phyloP scores from a whole-genome alignment of 1,140 invertebrate genomes.

The Leptinotarsa lineolata region DNA sequence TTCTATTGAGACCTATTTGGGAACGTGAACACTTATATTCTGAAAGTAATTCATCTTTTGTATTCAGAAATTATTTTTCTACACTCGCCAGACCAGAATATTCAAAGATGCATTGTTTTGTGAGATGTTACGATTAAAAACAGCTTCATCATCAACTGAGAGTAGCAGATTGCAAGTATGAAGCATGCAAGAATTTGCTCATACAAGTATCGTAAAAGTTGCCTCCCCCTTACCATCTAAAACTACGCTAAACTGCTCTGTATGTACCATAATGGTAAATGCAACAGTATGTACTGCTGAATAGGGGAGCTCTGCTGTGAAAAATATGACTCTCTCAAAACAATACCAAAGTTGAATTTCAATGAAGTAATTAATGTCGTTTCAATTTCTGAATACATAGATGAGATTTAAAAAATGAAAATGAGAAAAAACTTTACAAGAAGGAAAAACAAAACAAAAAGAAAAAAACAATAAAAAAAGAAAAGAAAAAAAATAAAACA shows the following conservation, averaged over 20 bases:
- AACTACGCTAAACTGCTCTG: slow-evolving; percentile 24
- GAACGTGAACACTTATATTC: neutral
- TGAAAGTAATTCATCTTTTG: neutral
- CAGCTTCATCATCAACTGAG: neutral
- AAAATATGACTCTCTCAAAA: neutral
- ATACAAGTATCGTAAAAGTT: neutral
- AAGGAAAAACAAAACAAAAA: neutral
- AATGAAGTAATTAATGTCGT: neutral
- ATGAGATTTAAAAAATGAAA: slow-evolving; percentile 1
- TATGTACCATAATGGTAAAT: slow-evolving; percentile 4
- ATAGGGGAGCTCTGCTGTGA: neutral
- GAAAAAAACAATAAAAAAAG: neutral
- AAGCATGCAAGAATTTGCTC: slow-evolving; percentile 30
- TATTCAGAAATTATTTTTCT: neutral
- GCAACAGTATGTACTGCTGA: slow-evolving; percentile 20
- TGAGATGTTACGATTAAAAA: slow-evolving; percentile 4
- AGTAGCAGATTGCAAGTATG: neutral
- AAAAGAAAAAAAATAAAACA: neutral
- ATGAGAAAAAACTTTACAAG: neutral
- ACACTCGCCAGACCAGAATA: neutral
- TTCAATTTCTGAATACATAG: slow-evolving; percentile 9
- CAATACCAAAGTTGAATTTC: neutral
- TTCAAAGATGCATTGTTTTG: neutral
- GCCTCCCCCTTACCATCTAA: neutral
- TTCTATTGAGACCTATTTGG: neutral